Conservation (phyloP, 2,888 invertebrate species). For the Artemia sp. region DNA sequence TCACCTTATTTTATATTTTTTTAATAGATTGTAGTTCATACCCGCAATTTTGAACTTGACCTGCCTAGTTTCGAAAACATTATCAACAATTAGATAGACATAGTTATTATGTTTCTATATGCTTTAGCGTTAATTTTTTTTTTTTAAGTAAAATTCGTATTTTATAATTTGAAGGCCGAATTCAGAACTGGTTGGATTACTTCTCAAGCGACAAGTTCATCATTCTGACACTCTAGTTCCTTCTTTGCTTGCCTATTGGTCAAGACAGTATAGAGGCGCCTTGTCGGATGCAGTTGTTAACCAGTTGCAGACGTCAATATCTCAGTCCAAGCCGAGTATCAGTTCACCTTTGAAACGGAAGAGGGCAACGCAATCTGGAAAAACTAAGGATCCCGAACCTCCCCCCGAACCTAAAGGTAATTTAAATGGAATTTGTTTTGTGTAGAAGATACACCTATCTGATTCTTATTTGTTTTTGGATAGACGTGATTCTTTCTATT, state of each 20-base stretch:
- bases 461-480: too few relatives aligned
- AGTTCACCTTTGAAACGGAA: conserved; percentile 22
- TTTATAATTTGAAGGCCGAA: conserved; percentile 44
- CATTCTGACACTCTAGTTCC: conserved; percentile 69
- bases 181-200: conserved; percentile 61
- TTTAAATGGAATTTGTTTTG: not conserved
- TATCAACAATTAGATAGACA: not conserved
- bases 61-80: conserved; percentile 15
- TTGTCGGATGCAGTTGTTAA: conserved; percentile 35
- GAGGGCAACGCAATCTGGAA: conserved; percentile 17
- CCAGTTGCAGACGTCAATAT: conserved; percentile 29
- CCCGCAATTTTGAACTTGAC: too few relatives aligned
- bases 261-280: conserved; percentile 59
- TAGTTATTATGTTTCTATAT: not conserved
- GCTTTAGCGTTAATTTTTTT: not conserved
- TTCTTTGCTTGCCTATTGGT: conserved; percentile 82
- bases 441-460: too few relatives aligned
- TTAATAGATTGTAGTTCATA: too few relatives aligned
- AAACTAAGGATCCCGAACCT: conserved; percentile 8
- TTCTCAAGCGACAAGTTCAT: conserved; percentile 56
- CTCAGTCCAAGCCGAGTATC: conserved; percentile 7
- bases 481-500: too few relatives aligned
- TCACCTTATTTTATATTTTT: too few relatives aligned
- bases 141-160: conserved; percentile 22
- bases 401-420: conserved; percentile 13